These are phyloP conservation scores for Orchesellides sinensis DNA, from an alignment of 2,888 invertebrate species.

Conservation along the genomic window DNA sequence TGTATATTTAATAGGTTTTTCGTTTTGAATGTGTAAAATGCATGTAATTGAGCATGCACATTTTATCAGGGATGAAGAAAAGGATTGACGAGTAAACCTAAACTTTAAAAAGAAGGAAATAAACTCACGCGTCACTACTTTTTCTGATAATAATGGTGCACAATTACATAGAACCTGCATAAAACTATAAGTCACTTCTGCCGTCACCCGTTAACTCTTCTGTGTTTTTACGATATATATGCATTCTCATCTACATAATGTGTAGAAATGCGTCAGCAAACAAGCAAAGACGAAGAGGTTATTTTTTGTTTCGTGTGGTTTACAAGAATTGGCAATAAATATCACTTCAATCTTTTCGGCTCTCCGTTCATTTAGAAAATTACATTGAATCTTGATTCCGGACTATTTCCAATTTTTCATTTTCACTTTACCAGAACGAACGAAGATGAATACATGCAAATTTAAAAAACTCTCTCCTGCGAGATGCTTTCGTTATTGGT, in stretches of 20 bases:
- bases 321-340: constrained; percentile 58
- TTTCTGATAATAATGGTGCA: too few relatives aligned
- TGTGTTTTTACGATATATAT: too few relatives aligned
- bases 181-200: too few relatives aligned
- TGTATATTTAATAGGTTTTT: background rate
- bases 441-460: constrained; percentile 16
- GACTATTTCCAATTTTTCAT: constrained; percentile 46
- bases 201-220: too few relatives aligned
- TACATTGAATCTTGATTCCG: constrained; percentile 27
- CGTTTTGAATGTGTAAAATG: constrained; percentile 4
- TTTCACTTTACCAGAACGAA: constrained; percentile 41
- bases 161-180: too few relatives aligned
- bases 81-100: constrained; percentile 4
- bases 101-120: background rate
- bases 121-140: too few relatives aligned
- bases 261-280: background rate
- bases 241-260: too few relatives aligned
- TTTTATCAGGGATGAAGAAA: constrained; percentile 39
- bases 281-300: background rate
- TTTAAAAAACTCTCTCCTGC: background rate
- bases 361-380: constrained; percentile 16
- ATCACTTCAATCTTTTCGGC: constrained; percentile 27
- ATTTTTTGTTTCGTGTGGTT: constrained; percentile 27
- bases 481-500: background rate
- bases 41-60: constrained; percentile 56